phyloP scores from a whole-genome alignment of 2,113 vertebrate species.

The Galemys pyrenaicus region DNA sequence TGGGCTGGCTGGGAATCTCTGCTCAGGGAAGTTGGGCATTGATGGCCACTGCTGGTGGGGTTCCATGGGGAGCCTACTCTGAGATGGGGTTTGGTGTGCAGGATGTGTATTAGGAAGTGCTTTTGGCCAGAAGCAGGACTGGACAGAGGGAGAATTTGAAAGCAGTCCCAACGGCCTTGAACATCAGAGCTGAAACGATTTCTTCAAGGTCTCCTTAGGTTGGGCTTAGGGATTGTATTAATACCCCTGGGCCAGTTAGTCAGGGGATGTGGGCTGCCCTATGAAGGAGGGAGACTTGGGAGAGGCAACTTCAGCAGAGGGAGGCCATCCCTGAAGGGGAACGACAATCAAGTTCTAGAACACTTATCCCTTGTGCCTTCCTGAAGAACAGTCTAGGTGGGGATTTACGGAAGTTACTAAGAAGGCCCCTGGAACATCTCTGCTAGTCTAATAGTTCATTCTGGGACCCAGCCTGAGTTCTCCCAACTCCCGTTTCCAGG shows the following conservation, averaged over 20 bases:
- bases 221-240: background rate
- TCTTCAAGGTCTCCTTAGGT: background rate
- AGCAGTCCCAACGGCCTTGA: background rate
- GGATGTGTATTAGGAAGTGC: background rate
- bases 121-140: background rate
- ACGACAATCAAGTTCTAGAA: background rate
- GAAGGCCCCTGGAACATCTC: background rate
- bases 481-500: background rate
- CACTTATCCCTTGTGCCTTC: background rate
- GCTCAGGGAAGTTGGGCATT: background rate
- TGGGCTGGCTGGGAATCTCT: background rate
- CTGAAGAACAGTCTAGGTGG: background rate
- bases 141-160: background rate
- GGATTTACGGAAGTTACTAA: accelerated
- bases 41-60: background rate
- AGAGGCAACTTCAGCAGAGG: background rate
- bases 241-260: accelerated
- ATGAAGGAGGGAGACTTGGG: background rate
- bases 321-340: background rate
- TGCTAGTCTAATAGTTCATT: too few relatives aligned
- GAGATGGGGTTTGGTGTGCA: accelerated
- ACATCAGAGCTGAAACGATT: background rate
- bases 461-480: background rate
- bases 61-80: background rate
- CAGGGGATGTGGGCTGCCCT: accelerated